Evolutionary conservation across 2,113 vertebrate genomes (phyloP).

Genomic region (Polyodon spathula): DNA sequence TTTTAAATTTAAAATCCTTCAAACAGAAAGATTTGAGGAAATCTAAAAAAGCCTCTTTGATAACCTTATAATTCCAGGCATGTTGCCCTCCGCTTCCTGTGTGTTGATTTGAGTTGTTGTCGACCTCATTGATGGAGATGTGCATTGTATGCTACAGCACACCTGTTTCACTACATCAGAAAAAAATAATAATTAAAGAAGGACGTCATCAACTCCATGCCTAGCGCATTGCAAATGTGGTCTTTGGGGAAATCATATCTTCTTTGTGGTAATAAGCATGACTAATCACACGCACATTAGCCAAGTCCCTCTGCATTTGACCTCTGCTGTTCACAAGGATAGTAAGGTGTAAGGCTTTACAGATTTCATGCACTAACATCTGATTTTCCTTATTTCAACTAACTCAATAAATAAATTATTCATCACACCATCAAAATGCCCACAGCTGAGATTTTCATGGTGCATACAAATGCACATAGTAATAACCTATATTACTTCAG

Average conservation of each 20-base stretch:
- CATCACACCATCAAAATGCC: slow-evolving; percentile 36
- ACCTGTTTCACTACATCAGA: no score
- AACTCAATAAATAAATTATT: slow-evolving; percentile 77
- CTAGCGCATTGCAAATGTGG: slow-evolving; percentile 47
- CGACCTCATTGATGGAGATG: no score
- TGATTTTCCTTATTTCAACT: slow-evolving; percentile 59
- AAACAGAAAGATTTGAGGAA: no score
- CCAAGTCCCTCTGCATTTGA: slow-evolving; percentile 70
- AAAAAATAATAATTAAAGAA: slow-evolving; percentile 37
- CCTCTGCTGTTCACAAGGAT: slow-evolving; percentile 67
- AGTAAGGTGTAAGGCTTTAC: slow-evolving; percentile 64
- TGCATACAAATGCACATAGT: slow-evolving; percentile 30
- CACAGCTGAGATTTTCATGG: slow-evolving; percentile 18
- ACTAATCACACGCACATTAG: slow-evolving; percentile 75
- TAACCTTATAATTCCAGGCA: no score
- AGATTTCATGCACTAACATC: slow-evolving; percentile 79
- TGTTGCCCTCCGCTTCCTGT: no score
- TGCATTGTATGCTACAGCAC: no score
- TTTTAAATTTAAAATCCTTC: no score
- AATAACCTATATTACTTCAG: slow-evolving; percentile 39
- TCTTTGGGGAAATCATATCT: slow-evolving; percentile 66
- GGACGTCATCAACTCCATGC: slow-evolving; percentile 57
- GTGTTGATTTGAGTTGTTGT: no score
- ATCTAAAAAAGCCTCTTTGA: no score
- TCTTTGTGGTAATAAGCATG: slow-evolving; percentile 75